A percentile compares a stretch with the other conserved stretches of the same genome.
Evolutionary conservation across 2,888 invertebrate genomes (phyloP).

Genomic region (Chrysotoxum bicinctum): DNA sequence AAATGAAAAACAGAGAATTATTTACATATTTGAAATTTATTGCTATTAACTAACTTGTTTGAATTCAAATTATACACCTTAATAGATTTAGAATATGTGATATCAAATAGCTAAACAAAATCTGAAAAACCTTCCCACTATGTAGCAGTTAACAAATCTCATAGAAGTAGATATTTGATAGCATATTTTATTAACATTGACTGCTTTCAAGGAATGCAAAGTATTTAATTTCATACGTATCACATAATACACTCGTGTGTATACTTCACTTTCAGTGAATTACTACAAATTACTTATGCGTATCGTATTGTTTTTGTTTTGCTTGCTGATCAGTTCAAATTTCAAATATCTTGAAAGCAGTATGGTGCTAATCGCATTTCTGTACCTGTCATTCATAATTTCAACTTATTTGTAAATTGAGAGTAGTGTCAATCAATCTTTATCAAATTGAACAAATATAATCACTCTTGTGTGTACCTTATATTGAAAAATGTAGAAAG

Average conservation of each 20-base stretch:
- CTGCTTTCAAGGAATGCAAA: constrained; percentile 3
- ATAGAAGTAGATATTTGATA: neutral
- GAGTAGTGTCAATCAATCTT: neutral
- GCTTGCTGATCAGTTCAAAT: neutral
- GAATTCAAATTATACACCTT: neutral
- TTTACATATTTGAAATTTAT: neutral
- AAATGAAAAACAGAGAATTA: neutral
- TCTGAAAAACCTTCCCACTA: neutral
- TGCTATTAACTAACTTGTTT: neutral
- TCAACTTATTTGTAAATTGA: neutral
- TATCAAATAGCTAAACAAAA: neutral
- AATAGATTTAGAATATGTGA: neutral
- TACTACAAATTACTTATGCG: neutral
- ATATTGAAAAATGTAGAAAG: no score
- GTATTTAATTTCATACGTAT: constrained; percentile 11
- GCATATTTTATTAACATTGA: neutral
- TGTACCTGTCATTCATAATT: neutral
- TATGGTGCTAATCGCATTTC: neutral
- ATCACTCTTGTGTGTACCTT: no score
- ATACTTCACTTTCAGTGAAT: neutral
- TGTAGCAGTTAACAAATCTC: neutral
- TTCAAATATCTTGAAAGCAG: neutral
- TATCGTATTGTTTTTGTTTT: neutral
- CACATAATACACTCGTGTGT: neutral
- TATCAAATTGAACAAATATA: neutral